Evolutionary conservation across 2,113 vertebrate genomes (phyloP).

Genomic region (Rhinolophus ferrumequinum): DNA sequence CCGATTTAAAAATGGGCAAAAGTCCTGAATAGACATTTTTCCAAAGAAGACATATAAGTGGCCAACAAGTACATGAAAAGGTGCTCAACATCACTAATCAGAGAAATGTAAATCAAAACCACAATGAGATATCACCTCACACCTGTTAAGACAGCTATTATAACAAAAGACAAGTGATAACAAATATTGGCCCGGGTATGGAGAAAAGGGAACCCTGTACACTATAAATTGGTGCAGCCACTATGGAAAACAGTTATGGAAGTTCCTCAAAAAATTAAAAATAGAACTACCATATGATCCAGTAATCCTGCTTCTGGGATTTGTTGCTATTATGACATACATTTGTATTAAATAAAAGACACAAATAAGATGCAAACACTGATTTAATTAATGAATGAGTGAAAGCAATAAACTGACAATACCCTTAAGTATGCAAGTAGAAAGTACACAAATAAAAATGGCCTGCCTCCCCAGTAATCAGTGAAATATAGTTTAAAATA

Average conservation of each 20-base stretch:
- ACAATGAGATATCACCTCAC: neutral
- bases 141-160: neutral
- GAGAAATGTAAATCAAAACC: neutral
- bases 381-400: slow-evolving; percentile 31
- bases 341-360: slow-evolving; percentile 51
- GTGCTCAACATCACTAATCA: neutral
- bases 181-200: neutral
- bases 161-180: neutral
- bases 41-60: neutral
- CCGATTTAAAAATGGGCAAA: neutral
- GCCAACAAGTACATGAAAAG: neutral
- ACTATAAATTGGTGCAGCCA: neutral
- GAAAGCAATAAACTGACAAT: neutral
- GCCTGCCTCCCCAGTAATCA: neutral
- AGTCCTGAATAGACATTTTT: neutral
- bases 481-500: slow-evolving; percentile 41
- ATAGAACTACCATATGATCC: neutral
- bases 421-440: neutral
- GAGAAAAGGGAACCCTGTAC: neutral
- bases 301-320: neutral
- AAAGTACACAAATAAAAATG: slow-evolving; percentile 35
- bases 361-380: slow-evolving; percentile 46
- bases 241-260: neutral
- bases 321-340: neutral
- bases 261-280: neutral